Base-by-base conservation (phyloP, 2,888 invertebrate species). In the Leistus spinibarbis region DNA sequence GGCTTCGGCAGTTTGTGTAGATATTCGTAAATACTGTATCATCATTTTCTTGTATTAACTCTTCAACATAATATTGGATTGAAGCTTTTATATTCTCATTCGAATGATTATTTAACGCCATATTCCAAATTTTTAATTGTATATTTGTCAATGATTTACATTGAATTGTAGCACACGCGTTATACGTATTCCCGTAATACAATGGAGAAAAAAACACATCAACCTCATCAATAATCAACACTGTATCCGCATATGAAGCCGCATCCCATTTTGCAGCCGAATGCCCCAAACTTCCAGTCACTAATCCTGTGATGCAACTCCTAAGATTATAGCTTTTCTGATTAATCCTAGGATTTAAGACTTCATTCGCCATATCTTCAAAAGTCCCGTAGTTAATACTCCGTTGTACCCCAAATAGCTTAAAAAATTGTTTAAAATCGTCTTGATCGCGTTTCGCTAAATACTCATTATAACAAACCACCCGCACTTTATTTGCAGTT, bases 361-460 rank as follows among this genome's bases (percentile, higher is more conserved):
- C 22, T 63, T 70, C 70, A 4, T 63, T 53, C 13, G 70, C 70
- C 63, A 70, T 70, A 20, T 70, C 63, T 2, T 54, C 70, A 70
- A 70, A 70, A 5, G 70, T 70, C n/a, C 70, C 70, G 63, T 70
- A 70, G 4, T 9, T 70, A 3, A 70, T 70, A 16, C 22, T 0
- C 7, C 63, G 53, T 19, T 22, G 3, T 53, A 70, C 53, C 19
- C 53, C 40, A 27, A 70, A 53, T 22, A 10, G 10, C 13, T 13
- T 19, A 53, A 54, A 70, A 63, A 70, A 70, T 13, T 2, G 10
- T 22, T 70, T 3, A 53, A 70, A 70, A 9, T 70, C 63, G 7
- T 63, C 16, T 63, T 17, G 53, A 20, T 70, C 70, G 22, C 70
- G 16, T 13, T 62, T 16, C 9, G 63, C 70, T 22, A 70, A 22